A percentile compares a stretch with the other conserved stretches of the same genome.
Conservation (phyloP, 2,113 vertebrate genomes). For the Vulpes lagopus region DNA sequence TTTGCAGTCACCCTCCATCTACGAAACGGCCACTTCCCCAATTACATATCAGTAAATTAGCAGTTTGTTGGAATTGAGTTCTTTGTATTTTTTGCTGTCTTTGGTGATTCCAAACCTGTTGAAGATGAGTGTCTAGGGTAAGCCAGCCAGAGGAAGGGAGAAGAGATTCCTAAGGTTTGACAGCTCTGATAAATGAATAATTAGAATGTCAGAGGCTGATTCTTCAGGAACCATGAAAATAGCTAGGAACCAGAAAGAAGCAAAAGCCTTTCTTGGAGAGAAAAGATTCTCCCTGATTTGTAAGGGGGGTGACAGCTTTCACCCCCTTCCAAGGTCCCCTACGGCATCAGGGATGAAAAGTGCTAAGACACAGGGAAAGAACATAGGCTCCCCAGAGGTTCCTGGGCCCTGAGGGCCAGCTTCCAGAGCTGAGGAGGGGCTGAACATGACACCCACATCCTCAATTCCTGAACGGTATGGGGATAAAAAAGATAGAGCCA, state of each 20-base stretch:
- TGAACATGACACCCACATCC: too few species aligned
- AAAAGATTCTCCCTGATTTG: background rate
- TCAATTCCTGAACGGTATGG: background rate
- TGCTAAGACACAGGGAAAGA: background rate
- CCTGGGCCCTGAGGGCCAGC: background rate
- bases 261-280: background rate
- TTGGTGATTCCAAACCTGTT: background rate
- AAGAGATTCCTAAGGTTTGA: background rate
- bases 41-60: background rate
- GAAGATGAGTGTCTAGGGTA: background rate
- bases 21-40: background rate
- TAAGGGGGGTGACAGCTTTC: background rate
- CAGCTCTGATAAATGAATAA: background rate
- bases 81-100: background rate
- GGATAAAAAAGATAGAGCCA: background rate
- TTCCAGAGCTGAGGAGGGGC: background rate
- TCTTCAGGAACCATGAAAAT: background rate
- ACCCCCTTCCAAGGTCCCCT: background rate
- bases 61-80: background rate
- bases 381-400: background rate
- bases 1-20: background rate
- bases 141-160: background rate
- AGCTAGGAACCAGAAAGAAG: background rate
- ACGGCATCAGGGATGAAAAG: rapidly evolving
- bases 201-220: background rate